Base-by-base conservation (phyloP, 2,797 vertebrate species). In the Phrynocephalus forsythii region DNA sequence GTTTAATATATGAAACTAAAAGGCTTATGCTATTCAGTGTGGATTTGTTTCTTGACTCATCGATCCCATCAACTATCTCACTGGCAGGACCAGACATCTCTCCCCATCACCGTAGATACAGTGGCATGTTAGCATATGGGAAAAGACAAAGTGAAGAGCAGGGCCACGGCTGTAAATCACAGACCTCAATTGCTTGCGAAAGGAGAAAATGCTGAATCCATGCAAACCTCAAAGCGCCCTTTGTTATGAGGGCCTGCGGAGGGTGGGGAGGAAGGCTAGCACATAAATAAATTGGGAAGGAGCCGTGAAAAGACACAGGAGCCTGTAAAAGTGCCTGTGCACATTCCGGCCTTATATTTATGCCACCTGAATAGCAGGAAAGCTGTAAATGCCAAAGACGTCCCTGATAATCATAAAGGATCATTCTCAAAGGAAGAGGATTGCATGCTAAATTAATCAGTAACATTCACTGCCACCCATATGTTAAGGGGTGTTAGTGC, bases 141-240 rank as follows among this genome's bases (percentile, higher is more conserved):
- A 78, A 87, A 83, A 71, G 73, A 90, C 28, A 18, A 63, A 79
- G 0, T 9, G 30, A 52, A 38, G 63, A 4, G 84, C 66, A 86
- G 78, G 87, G 92, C 86, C 89, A 87, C 7, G 6, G 86, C 83
- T 79, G 90, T 77, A 83, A 95, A 89, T 91, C 92, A 85, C 75
- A 76, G 88, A 60, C 91, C 91, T 93, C 73, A 83, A 84, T 10
- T 89, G 88, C 90, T 85, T 85, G 60, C 89, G 93, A 94, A 93
- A 94, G 83, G 44, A 80, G 88, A 88, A 91, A 93, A 86, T 81
- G 90, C 87, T 75, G 52, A 79, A 84, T 38, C 82, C 79, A 60
- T 84, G 44, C 22, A 84, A 87, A 77, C 82, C 90, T 93, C 93
- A 87, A 93, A 93, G 90, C 86, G 28, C 1, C 82, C 91, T 94